phyloP scores from a whole-genome alignment of 2,113 vertebrate species.

The Acrocephalus arundinaceus region DNA sequence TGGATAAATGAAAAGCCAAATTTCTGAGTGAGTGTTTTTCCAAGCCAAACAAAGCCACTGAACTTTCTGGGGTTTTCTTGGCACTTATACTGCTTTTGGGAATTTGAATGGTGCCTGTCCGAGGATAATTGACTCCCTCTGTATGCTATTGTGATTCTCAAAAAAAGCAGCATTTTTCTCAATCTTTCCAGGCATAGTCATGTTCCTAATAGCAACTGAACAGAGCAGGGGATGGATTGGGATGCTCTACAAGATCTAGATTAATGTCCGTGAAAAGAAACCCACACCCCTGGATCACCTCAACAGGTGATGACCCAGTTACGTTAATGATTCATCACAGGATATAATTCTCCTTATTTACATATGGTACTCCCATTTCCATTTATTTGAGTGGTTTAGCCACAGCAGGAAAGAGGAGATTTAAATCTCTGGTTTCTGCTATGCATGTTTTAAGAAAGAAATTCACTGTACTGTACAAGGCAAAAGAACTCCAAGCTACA shows the following conservation, averaged over 20 bases:
- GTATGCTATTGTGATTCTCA: slow-evolving; percentile 32
- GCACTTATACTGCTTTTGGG: slow-evolving; percentile 19
- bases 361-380: neutral
- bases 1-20: slow-evolving; percentile 12
- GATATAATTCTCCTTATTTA: slow-evolving; percentile 23
- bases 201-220: neutral
- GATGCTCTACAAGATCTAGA: neutral
- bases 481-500: neutral
- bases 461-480: neutral
- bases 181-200: slow-evolving; percentile 48
- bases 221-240: neutral
- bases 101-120: slow-evolving; percentile 29
- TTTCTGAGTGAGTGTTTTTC: slow-evolving; percentile 24
- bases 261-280: neutral
- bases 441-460: slow-evolving; percentile 7
- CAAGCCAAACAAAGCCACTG: slow-evolving; percentile 20
- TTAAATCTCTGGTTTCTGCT: slow-evolving; percentile 29
- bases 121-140: slow-evolving; percentile 35
- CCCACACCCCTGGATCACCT: neutral
- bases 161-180: slow-evolving; percentile 37
- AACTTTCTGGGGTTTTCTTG: slow-evolving; percentile 59
- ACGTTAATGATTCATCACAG: neutral
- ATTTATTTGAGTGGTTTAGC: slow-evolving; percentile 18
- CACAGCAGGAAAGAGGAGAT: slow-evolving; percentile 22
- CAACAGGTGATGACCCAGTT: slow-evolving; percentile 16